A percentile compares a stretch with the other conserved stretches of the same genome.
phyloP scores from a whole-genome alignment of 2,888 invertebrate genomes.

The Agrochola circellaris region DNA sequence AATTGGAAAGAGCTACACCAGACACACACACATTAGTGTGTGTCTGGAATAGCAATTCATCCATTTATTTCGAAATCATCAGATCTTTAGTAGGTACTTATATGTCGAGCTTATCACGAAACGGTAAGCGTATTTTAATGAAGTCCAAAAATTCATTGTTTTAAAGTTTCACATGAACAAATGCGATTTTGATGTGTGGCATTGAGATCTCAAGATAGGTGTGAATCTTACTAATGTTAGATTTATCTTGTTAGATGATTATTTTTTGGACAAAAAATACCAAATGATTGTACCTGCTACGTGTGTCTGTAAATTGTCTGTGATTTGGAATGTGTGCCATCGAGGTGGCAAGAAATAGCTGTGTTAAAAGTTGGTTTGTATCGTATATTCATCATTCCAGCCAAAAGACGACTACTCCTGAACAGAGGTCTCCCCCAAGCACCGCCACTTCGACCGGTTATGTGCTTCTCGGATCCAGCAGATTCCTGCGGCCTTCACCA shows the following conservation, averaged over 20 bases:
- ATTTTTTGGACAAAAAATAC: slow-evolving; percentile 53
- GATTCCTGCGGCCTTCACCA: no score
- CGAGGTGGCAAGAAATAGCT: not conserved
- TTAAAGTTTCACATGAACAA: slow-evolving; percentile 63
- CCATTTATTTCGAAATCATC: slow-evolving; percentile 28
- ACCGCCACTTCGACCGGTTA: no score
- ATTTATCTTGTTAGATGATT: slow-evolving; percentile 56
- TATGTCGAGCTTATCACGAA: slow-evolving; percentile 19
- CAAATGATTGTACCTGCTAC: slow-evolving; percentile 30
- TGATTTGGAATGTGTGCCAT: slow-evolving; percentile 14
- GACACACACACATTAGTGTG: not conserved
- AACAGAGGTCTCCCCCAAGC: no score
- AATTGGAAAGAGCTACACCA: not conserved
- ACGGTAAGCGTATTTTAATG: slow-evolving; percentile 64
- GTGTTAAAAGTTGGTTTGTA: not conserved
- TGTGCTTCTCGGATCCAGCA: no score
- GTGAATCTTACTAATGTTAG: slow-evolving; percentile 59
- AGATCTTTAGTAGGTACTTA: slow-evolving; percentile 16
- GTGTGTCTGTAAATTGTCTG: slow-evolving; percentile 31
- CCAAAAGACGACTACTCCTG: no score
- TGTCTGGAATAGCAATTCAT: not conserved
- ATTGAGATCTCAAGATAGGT: slow-evolving; percentile 67
- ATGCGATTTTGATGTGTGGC: slow-evolving; percentile 69
- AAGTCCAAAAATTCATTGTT: slow-evolving; percentile 65
- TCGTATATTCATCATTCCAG: not conserved